Conservation (phyloP, 2,797 vertebrate genomes). For the Chrosomus eos region DNA sequence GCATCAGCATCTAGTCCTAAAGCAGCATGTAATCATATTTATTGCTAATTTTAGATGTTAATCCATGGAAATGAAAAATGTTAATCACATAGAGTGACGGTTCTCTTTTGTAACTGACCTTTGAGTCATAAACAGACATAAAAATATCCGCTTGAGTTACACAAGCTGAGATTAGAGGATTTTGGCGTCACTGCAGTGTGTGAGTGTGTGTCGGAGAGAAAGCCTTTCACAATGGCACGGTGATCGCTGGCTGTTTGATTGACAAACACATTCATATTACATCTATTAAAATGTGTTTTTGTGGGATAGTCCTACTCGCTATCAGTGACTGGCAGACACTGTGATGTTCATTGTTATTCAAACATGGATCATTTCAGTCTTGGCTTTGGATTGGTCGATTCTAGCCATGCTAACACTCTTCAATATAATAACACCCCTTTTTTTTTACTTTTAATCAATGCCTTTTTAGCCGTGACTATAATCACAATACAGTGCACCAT, state of each 20-base stretch:
- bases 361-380: neutral
- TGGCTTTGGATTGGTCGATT: neutral
- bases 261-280: neutral
- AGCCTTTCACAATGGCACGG: neutral
- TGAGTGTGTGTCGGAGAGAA: conserved; percentile 14
- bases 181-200: neutral
- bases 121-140: conserved; percentile 11
- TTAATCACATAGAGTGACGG: conserved; percentile 3
- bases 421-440: neutral
- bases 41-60: conserved; percentile 23
- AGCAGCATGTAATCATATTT: conserved; percentile 3
- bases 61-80: conserved; percentile 11
- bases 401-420: neutral
- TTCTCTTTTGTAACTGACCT: conserved; percentile 33
- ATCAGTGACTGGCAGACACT: neutral
- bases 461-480: neutral
- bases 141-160: conserved; percentile 34
- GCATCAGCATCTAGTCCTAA: neutral
- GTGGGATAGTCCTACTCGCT: neutral
- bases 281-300: neutral
- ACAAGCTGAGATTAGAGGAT: conserved; percentile 32
- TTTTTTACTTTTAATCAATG: neutral
- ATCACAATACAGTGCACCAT: neutral
- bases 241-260: neutral
- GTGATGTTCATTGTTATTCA: neutral